A percentile compares a stretch with the other conserved stretches of the same genome.
These are phyloP conservation scores for Dysdera silvatica DNA, from an alignment of 1,140 invertebrate genomes.

Conservation along the genomic window DNA sequence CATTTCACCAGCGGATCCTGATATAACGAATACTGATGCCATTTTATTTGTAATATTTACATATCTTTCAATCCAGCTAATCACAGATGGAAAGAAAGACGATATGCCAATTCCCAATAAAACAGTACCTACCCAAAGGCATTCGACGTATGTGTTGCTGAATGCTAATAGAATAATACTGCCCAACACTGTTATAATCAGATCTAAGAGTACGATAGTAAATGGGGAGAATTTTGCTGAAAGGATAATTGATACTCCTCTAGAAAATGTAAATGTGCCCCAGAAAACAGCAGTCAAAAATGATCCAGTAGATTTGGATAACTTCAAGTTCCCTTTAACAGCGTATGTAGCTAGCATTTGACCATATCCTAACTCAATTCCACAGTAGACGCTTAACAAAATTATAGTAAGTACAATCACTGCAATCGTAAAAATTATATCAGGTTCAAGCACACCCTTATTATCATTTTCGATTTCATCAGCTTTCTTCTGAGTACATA, in stretches of 20 bases:
- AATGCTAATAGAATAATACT: slow-evolving; percentile 20
- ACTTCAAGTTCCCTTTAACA: slow-evolving; percentile 38
- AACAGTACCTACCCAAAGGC: slow-evolving; percentile 46
- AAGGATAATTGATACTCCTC: slow-evolving; percentile 47
- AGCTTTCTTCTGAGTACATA: not conserved
- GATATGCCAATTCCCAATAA: slow-evolving; percentile 47
- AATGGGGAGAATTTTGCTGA: slow-evolving; percentile 41
- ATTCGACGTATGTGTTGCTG: slow-evolving; percentile 27
- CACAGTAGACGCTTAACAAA: slow-evolving; percentile 47
- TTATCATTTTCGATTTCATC: not conserved
- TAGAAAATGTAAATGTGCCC: slow-evolving; percentile 46
- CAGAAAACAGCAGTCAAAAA: slow-evolving; percentile 48
- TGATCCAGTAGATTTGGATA: slow-evolving; percentile 42
- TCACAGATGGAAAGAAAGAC: slow-evolving; percentile 47
- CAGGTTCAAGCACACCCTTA: not conserved
- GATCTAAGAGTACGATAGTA: slow-evolving; percentile 43
- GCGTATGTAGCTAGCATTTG: slow-evolving; percentile 45
- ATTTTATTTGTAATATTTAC: slow-evolving; percentile 47
- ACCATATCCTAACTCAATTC: slow-evolving; percentile 47
- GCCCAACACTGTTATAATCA: slow-evolving; percentile 39
- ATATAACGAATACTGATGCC: slow-evolving; percentile 47
- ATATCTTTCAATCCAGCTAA: slow-evolving; percentile 48
- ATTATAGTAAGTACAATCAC: slow-evolving; percentile 27
- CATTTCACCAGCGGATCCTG: slow-evolving; percentile 49
- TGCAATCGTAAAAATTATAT: not conserved